phyloP scores from a whole-genome alignment of 2,113 vertebrate genomes.

The Hydropotes inermis region DNA sequence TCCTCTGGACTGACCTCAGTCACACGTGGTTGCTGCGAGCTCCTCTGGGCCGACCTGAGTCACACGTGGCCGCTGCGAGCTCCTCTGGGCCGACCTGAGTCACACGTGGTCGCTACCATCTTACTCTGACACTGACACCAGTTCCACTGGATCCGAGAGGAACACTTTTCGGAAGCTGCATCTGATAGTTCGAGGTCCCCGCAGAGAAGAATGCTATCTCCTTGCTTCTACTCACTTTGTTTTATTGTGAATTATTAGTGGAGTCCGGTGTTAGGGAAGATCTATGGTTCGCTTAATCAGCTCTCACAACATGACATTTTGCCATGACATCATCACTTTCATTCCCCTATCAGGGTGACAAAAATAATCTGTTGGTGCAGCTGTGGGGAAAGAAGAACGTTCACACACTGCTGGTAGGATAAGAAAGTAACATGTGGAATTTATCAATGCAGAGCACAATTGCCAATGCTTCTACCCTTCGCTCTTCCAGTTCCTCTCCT shows the following conservation, averaged over 20 bases:
- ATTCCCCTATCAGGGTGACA: neutral
- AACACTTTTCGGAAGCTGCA: neutral
- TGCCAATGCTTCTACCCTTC: accelerated
- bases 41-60: neutral
- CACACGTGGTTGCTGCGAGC: too few relatives aligned
- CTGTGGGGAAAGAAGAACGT: neutral
- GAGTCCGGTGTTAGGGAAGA: neutral
- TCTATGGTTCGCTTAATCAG: neutral
- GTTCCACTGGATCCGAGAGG: accelerated
- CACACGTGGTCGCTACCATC: too few relatives aligned
- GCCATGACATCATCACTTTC: neutral
- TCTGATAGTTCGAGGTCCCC: neutral
- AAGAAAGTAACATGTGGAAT: neutral
- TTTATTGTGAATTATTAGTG: neutral
- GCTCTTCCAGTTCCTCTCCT: neutral
- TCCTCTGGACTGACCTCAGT: too few relatives aligned
- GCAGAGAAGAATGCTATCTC: neutral
- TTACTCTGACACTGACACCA: neutral
- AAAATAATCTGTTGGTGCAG: neutral
- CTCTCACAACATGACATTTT: neutral
- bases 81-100: neutral
- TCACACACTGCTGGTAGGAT: neutral
- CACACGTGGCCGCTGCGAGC: too few relatives aligned
- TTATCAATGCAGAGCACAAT: too few relatives aligned
- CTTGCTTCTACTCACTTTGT: neutral